Conservation (phyloP, 2,888 invertebrate genomes). For the Branchipolynoe longqiensis region DNA sequence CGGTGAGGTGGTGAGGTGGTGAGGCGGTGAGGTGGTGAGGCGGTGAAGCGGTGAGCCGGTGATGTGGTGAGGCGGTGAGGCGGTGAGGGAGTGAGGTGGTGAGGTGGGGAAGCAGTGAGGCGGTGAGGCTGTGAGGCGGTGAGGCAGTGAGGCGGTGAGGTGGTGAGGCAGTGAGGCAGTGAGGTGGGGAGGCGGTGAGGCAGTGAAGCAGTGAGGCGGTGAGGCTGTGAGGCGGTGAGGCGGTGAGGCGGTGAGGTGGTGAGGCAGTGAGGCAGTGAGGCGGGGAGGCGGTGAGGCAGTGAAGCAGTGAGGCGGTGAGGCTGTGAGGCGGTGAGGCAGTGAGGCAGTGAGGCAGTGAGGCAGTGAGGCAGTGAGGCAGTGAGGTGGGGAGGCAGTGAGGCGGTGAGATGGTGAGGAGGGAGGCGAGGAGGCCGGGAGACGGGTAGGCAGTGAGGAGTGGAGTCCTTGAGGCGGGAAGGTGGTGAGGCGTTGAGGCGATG, state of each 20-base stretch:
- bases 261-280: constrained; percentile 2
- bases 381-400: not conserved
- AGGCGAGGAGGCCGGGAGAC: too few relatives aligned
- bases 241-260: not conserved
- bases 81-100: too few relatives aligned
- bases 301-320: not conserved
- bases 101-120: not conserved
- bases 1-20: not conserved
- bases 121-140: not conserved
- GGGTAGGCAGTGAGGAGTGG: not conserved
- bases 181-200: not conserved
- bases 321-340: not conserved
- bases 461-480: too few relatives aligned
- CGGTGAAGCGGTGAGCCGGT: not conserved
- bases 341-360: not conserved
- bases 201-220: not conserved
- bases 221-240: too few relatives aligned
- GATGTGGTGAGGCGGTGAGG: not conserved
- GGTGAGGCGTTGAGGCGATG: not conserved
- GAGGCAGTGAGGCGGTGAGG: not conserved
- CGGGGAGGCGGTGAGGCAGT: too few relatives aligned
- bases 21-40: too few relatives aligned
- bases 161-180: too few relatives aligned
- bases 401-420: not conserved
- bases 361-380: too few relatives aligned